Percentiles rank a stretch among this genome's conserved stretches.
phyloP scores from a whole-genome alignment of 2,888 invertebrate genomes.

The Zele albiditarsus region DNA sequence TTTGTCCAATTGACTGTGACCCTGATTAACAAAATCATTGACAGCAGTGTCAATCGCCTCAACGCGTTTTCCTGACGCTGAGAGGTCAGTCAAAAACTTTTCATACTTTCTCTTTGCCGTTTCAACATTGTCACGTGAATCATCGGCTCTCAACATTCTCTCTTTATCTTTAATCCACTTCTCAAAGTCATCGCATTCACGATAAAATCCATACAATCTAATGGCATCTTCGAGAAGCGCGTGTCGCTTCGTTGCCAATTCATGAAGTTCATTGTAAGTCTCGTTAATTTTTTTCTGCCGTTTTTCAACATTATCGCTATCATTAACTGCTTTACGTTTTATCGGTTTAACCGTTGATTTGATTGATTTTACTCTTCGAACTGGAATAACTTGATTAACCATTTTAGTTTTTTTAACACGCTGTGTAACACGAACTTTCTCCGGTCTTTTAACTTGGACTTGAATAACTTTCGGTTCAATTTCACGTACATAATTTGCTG shows the following conservation, averaged over 20 bases:
- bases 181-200: slow-evolving; percentile 98
- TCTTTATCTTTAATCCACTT: slow-evolving; percentile 98
- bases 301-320: slow-evolving; percentile 86
- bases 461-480: slow-evolving; percentile 88
- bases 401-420: slow-evolving; percentile 93
- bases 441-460: slow-evolving; percentile 89
- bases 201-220: slow-evolving; percentile 92
- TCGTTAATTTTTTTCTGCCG: slow-evolving; percentile 86
- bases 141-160: slow-evolving; percentile 86
- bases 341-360: slow-evolving; percentile 70
- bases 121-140: slow-evolving; percentile 90
- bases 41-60: slow-evolving; percentile 92
- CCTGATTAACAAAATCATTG: slow-evolving; percentile 86
- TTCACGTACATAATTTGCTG: slow-evolving; percentile 96
- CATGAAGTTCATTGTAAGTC: slow-evolving; percentile 86
- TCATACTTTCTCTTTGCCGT: slow-evolving; percentile 96
- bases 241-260: slow-evolving; percentile 86
- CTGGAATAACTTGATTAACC: slow-evolving; percentile 89
- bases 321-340: slow-evolving; percentile 72
- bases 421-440: slow-evolving; percentile 87
- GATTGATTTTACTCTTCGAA: slow-evolving; percentile 78
- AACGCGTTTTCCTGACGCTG: slow-evolving; percentile 92
- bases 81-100: slow-evolving; percentile 96
- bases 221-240: slow-evolving; percentile 93
- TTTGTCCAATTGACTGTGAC: slow-evolving; percentile 90